Percentiles rank a stretch among this genome's conserved stretches.
These are phyloP conservation scores for Cheumatopsyche charites DNA, from an alignment of 1,140 invertebrate genomes.

Conservation along the genomic window DNA sequence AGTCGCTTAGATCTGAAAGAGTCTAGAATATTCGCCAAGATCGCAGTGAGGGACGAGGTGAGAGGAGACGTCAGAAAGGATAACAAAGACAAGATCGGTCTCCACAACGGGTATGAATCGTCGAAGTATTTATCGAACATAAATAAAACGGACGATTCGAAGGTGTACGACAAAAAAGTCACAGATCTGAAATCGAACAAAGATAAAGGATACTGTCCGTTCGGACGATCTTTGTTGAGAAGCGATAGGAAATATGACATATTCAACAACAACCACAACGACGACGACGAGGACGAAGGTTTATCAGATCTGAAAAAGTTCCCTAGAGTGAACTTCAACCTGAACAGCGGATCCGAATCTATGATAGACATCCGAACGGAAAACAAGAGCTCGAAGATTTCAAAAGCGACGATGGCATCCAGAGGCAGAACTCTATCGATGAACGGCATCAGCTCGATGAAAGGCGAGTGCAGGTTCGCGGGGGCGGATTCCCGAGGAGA, in stretches of 20 bases:
- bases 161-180: not conserved
- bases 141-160: conserved; percentile 17
- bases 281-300: not conserved
- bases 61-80: conserved; percentile 43
- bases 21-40: conserved; percentile 41
- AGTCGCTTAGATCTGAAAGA: conserved; percentile 1
- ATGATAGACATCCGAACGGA: conserved; percentile 34
- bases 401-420: not conserved
- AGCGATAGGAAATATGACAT: not conserved
- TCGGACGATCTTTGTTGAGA: conserved; percentile 6
- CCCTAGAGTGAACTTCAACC: conserved; percentile 10
- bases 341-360: conserved; percentile 14
- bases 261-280: not conserved
- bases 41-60: conserved; percentile 34
- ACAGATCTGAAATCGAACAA: conserved; percentile 10
- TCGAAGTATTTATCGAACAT: not conserved
- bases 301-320: conserved; percentile 20
- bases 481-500: conserved; percentile 48
- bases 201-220: not conserved
- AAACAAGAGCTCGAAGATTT: not conserved
- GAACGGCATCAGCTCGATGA: conserved; percentile 53
- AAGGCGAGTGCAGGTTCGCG: conserved; percentile 48
- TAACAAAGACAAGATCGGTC: conserved; percentile 21
- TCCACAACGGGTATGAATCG: not conserved
- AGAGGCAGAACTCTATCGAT: conserved; percentile 49